Percentiles rank a stretch among this genome's conserved stretches.
These are phyloP conservation scores for Aricia agestis DNA, from an alignment of 1,140 invertebrate genomes.

Conservation along the genomic window DNA sequence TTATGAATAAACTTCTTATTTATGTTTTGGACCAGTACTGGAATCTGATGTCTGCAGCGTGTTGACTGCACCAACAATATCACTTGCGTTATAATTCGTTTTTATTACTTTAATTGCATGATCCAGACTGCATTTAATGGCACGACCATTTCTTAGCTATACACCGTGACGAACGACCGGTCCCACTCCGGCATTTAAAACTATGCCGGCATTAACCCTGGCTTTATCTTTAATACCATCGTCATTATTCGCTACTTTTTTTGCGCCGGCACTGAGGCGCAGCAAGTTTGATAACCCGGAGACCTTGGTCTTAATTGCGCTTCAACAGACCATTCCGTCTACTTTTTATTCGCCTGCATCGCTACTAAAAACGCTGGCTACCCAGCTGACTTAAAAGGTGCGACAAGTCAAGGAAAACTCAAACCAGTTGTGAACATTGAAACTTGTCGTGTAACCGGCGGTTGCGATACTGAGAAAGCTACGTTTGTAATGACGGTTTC, in stretches of 20 bases:
- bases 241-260: conserved; percentile 73
- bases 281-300: conserved; percentile 73
- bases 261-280: conserved; percentile 64
- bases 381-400: conserved; percentile 54
- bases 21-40: background rate
- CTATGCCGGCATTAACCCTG: conserved; percentile 63
- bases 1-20: too few species aligned
- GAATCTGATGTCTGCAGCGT: conserved; percentile 42
- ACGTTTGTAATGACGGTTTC: conserved; percentile 28
- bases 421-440: conserved; percentile 36
- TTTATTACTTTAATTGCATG: conserved; percentile 12
- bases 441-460: conserved; percentile 47
- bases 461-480: conserved; percentile 57
- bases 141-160: conserved; percentile 31
- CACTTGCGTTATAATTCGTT: background rate
- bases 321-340: conserved; percentile 69
- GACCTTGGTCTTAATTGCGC: conserved; percentile 75
- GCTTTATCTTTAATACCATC: conserved; percentile 73
- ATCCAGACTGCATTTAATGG: conserved; percentile 24
- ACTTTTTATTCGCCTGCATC: conserved; percentile 74
- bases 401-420: conserved; percentile 44
- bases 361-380: conserved; percentile 67
- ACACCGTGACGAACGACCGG: conserved; percentile 40
- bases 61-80: too few species aligned
- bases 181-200: conserved; percentile 51